Percentiles rank a stretch among this genome's conserved stretches.
phyloP scores from a whole-genome alignment of 2,797 vertebrate species.

The Argyrosomus regius region DNA sequence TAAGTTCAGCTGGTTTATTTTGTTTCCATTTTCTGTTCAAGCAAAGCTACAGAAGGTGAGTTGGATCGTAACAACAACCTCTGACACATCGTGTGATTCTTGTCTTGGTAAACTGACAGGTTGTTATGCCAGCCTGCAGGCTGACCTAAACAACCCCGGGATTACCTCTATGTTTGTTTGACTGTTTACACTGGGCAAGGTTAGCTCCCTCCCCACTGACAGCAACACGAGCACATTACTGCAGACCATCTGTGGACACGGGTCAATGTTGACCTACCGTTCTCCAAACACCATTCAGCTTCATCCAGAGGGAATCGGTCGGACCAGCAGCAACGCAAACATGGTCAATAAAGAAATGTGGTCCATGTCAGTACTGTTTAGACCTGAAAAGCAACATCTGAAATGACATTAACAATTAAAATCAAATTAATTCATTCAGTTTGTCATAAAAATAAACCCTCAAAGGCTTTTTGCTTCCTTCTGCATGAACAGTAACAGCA shows the following conservation, averaged over 20 bases:
- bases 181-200: constrained; percentile 71
- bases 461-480: no score
- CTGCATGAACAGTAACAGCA: no score
- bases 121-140: constrained; percentile 66
- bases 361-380: constrained; percentile 6
- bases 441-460: no score
- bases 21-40: not conserved
- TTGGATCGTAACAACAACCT: not conserved
- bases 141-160: constrained; percentile 66
- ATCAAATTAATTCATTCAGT: not conserved
- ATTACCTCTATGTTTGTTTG: constrained; percentile 76
- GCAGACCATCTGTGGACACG: constrained; percentile 79
- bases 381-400: not conserved
- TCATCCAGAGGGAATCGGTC: constrained; percentile 57
- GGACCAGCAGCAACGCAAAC: constrained; percentile 50
- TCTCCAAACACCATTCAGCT: constrained; percentile 67
- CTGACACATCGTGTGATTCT: constrained; percentile 20
- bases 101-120: constrained; percentile 46
- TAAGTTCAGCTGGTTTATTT: not conserved
- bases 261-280: constrained; percentile 76
- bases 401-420: not conserved
- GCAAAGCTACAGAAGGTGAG: not conserved
- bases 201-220: constrained; percentile 42
- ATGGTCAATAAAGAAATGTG: constrained; percentile 13
- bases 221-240: constrained; percentile 70